Evolutionary conservation across 2,888 invertebrate species (phyloP).

Genomic region (Sarcophaga caerulescens): DNA sequence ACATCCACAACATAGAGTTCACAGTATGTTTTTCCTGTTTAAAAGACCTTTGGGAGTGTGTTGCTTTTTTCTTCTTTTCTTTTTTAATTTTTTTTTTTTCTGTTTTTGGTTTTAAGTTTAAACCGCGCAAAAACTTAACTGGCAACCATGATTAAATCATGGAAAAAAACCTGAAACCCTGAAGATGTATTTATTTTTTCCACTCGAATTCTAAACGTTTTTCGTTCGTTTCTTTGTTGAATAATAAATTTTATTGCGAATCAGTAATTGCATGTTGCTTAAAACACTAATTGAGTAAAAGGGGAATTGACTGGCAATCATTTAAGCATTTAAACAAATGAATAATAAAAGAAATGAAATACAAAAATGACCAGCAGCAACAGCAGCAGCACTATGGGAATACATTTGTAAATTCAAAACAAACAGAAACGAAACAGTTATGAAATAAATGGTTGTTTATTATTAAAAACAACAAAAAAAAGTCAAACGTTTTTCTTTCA

Average conservation of each 20-base stretch:
- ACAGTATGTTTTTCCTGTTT: constrained; percentile 52
- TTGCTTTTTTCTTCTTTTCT: neutral
- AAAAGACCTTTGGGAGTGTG: constrained; percentile 45
- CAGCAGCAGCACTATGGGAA: neutral
- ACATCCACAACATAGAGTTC: neutral
- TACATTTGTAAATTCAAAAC: neutral
- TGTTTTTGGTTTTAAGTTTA: no score
- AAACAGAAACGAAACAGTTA: no score
- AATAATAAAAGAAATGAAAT: neutral
- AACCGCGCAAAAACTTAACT: neutral
- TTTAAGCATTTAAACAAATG: constrained; percentile 6
- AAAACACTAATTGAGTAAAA: constrained; percentile 56
- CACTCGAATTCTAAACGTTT: constrained; percentile 35
- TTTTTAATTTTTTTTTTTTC: no score
- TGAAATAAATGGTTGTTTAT: no score
- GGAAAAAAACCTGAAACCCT: constrained; percentile 25
- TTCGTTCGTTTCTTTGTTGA: neutral
- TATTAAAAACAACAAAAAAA: no score
- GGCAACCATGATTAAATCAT: neutral
- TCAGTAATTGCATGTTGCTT: constrained; percentile 43
- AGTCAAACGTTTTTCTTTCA: no score
- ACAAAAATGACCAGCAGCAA: neutral
- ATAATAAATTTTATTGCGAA: neutral
- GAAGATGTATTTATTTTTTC: constrained; percentile 11
- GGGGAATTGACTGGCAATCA: constrained; percentile 27